Evolutionary conservation across 1,140 invertebrate species (phyloP).

Genomic region (Zophobas atratus): DNA sequence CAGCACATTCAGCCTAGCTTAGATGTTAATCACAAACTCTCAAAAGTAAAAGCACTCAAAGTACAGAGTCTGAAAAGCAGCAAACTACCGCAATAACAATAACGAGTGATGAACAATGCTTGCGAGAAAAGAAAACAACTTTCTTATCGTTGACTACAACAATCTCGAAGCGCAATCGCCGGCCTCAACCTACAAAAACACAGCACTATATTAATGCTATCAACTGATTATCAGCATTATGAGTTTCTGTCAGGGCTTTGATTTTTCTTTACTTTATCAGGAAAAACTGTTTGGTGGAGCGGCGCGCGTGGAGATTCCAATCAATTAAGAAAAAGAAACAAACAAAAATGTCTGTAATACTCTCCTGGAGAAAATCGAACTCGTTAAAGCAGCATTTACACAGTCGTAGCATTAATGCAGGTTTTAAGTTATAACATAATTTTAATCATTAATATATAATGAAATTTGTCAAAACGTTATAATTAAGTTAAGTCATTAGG

Average conservation of each 20-base stretch:
- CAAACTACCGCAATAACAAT: constrained; percentile 4
- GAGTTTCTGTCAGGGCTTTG: neutral
- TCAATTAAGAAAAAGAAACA: no score
- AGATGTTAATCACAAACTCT: neutral
- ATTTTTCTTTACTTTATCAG: neutral
- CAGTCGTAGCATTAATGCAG: no score
- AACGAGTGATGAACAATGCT: neutral
- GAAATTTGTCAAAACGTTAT: no score
- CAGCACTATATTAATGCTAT: constrained; percentile 1
- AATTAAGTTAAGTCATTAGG: no score
- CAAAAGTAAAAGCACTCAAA: neutral
- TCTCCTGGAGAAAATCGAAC: no score
- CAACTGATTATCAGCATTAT: neutral
- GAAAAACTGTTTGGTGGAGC: neutral
- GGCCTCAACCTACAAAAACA: constrained; percentile 3
- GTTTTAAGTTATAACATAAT: no score
- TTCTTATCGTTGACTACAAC: neutral
- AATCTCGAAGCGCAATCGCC: neutral
- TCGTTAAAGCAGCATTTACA: no score
- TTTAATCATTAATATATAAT: no score
- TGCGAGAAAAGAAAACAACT: constrained; percentile 2
- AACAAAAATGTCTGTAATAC: no score
- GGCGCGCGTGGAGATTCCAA: neutral
- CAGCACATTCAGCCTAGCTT: neutral
- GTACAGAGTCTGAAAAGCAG: neutral